Percentiles rank a stretch among this genome's conserved stretches.
phyloP scores from a whole-genome alignment of 92 coral and sea anemone genomes.

The Porites divaricata region DNA sequence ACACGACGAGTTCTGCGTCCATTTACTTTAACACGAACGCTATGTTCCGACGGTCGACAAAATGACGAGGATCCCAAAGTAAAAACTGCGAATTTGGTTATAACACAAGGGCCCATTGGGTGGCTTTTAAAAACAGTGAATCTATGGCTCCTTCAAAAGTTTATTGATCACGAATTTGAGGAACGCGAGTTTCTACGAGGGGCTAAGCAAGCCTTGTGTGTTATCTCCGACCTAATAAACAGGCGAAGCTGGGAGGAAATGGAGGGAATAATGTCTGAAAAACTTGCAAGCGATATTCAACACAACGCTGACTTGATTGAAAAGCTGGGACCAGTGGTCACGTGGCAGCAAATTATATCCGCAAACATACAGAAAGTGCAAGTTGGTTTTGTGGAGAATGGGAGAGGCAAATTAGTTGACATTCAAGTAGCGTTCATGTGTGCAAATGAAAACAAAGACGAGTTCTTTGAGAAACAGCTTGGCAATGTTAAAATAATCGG shows the following conservation, averaged over 20 bases:
- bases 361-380: slow-evolving; percentile 32
- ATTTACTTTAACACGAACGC: slow-evolving; percentile 7
- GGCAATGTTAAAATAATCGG: slow-evolving; percentile 76
- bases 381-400: slow-evolving; percentile 15
- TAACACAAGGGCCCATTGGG: slow-evolving; percentile 75
- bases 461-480: slow-evolving; percentile 39
- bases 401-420: slow-evolving; percentile 12
- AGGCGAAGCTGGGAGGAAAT: slow-evolving; percentile 64
- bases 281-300: neutral
- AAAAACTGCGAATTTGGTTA: slow-evolving; percentile 3
- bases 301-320: neutral
- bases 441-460: slow-evolving; percentile 1
- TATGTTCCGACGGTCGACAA: slow-evolving; percentile 31
- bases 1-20: neutral
- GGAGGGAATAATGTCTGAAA: slow-evolving; percentile 14
- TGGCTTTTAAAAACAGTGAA: slow-evolving; percentile 79
- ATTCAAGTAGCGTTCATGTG: slow-evolving; percentile 47
- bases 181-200: slow-evolving; percentile 89
- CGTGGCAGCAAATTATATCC: slow-evolving; percentile 11
- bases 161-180: slow-evolving; percentile 86
- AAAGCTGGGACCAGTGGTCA: slow-evolving; percentile 7
- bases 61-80: neutral
- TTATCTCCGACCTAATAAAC: slow-evolving; percentile 74
- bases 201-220: slow-evolving; percentile 87
- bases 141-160: slow-evolving; percentile 72